These are phyloP conservation scores for Lordiphosa collinella DNA, from an alignment of 1,140 invertebrate genomes.

Conservation along the genomic window DNA sequence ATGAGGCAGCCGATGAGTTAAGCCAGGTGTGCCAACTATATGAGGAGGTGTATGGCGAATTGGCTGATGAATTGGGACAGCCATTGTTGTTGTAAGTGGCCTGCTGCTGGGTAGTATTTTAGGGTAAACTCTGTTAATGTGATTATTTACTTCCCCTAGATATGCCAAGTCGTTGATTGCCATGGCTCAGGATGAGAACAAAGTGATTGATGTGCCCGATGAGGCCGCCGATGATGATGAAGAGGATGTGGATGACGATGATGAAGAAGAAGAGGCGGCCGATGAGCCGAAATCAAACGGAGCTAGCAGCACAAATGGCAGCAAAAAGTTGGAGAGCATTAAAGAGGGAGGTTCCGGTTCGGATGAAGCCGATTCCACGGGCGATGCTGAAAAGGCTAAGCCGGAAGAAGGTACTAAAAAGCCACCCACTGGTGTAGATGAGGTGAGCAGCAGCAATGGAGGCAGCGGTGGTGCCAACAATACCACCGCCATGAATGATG, in stretches of 20 bases:
- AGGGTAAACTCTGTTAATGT: background rate
- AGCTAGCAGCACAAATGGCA: conserved; percentile 43
- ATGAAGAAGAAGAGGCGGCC: conserved; percentile 66
- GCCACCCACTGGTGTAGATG: conserved; percentile 49
- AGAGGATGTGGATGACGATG: conserved; percentile 71
- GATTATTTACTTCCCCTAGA: conserved; percentile 25
- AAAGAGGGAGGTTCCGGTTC: conserved; percentile 32
- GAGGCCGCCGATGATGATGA: conserved; percentile 81
- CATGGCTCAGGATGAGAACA: conserved; percentile 86
- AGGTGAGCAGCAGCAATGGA: conserved; percentile 66
- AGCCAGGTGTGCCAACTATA: conserved; percentile 86
- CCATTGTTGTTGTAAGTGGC: conserved; percentile 83
- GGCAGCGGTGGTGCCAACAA: conserved; percentile 8
- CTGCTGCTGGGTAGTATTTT: background rate
- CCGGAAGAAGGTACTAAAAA: conserved; percentile 27
- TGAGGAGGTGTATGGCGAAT: conserved; percentile 84
- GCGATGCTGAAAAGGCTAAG: conserved; percentile 46
- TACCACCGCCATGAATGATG: conserved; percentile 32
- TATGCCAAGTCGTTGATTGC: conserved; percentile 84
- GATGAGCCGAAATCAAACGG: conserved; percentile 35
- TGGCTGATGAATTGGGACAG: conserved; percentile 86
- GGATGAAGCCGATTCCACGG: conserved; percentile 66
- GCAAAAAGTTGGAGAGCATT: conserved; percentile 42
- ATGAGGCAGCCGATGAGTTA: conserved; percentile 85
- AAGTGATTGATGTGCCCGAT: conserved; percentile 85